Percentiles rank a stretch among this genome's conserved stretches.
phyloP scores from a whole-genome alignment of 2,888 invertebrate species.

The Drosophila barbarae region DNA sequence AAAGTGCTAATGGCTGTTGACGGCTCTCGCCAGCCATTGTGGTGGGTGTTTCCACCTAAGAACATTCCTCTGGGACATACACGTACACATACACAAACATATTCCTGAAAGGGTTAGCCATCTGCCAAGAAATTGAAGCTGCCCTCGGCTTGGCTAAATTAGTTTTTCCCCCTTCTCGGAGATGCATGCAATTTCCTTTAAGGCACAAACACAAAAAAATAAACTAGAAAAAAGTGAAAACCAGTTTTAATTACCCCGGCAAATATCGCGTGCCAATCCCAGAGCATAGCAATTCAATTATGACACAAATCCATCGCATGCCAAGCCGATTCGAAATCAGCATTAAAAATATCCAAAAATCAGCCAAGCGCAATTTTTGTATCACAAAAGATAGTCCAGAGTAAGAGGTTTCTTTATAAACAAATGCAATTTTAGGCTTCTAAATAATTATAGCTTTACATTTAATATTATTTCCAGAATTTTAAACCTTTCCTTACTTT shows the following conservation, averaged over 20 bases:
- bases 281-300: conserved; percentile 60
- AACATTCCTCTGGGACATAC: conserved; percentile 31
- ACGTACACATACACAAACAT: background rate
- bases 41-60: conserved; percentile 34
- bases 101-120: conserved; percentile 20
- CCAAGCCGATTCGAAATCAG: conserved; percentile 31
- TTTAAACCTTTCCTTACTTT: background rate
- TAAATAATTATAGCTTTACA: background rate
- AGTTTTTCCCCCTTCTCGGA: conserved; percentile 18
- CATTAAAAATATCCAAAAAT: conserved; percentile 57
- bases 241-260: conserved; percentile 65
- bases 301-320: conserved; percentile 71
- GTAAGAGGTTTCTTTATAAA: background rate
- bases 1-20: conserved; percentile 78
- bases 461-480: background rate
- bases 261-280: conserved; percentile 55
- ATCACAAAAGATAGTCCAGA: background rate
- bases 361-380: conserved; percentile 56
- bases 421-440: background rate
- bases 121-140: conserved; percentile 21
- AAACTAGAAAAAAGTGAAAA: conserved; percentile 57
- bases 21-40: conserved; percentile 59
- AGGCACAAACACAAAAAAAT: conserved; percentile 24
- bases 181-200: conserved; percentile 30
- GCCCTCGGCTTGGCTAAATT: conserved; percentile 23